Percentiles rank a stretch among this genome's conserved stretches.
These are phyloP conservation scores for Etheostoma spectabile DNA, from an alignment of 2,113 vertebrate genomes.

Conservation along the genomic window DNA sequence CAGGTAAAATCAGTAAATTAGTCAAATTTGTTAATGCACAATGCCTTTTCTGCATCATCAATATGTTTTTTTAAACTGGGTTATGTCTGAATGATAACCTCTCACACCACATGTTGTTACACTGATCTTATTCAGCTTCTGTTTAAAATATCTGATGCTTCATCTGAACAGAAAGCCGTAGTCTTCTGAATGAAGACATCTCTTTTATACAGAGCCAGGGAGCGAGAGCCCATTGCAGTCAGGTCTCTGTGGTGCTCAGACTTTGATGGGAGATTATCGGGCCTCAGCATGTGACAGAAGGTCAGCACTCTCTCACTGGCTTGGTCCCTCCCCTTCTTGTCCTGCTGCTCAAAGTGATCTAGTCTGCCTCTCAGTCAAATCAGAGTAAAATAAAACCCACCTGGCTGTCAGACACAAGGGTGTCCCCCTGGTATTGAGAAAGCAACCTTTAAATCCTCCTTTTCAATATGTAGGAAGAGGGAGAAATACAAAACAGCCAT, in stretches of 20 bases:
- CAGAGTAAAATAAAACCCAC: slow-evolving; percentile 48
- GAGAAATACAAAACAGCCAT: slow-evolving; percentile 13
- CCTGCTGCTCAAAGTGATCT: slow-evolving; percentile 52
- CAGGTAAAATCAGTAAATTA: no score
- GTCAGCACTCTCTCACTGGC: slow-evolving; percentile 66
- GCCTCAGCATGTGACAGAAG: slow-evolving; percentile 64
- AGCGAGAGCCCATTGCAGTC: slow-evolving; percentile 41
- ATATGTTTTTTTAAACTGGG: neutral
- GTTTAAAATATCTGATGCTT: neutral
- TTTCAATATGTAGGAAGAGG: slow-evolving; percentile 26
- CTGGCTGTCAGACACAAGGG: slow-evolving; percentile 43
- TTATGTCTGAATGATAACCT: neutral
- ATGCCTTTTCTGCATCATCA: neutral
- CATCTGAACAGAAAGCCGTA: slow-evolving; percentile 32
- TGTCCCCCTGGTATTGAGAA: slow-evolving; percentile 50
- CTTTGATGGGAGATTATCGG: slow-evolving; percentile 80
- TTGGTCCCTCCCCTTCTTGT: slow-evolving; percentile 31
- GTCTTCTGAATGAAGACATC: slow-evolving; percentile 38
- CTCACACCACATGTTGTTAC: neutral
- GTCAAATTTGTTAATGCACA: neutral
- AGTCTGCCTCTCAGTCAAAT: slow-evolving; percentile 50
- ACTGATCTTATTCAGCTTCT: neutral
- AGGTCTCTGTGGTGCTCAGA: slow-evolving; percentile 46
- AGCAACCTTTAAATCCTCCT: slow-evolving; percentile 65
- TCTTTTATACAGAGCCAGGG: slow-evolving; percentile 33